phyloP scores from a whole-genome alignment of 2,113 vertebrate species.

The Phalacrocorax brasilianus region DNA sequence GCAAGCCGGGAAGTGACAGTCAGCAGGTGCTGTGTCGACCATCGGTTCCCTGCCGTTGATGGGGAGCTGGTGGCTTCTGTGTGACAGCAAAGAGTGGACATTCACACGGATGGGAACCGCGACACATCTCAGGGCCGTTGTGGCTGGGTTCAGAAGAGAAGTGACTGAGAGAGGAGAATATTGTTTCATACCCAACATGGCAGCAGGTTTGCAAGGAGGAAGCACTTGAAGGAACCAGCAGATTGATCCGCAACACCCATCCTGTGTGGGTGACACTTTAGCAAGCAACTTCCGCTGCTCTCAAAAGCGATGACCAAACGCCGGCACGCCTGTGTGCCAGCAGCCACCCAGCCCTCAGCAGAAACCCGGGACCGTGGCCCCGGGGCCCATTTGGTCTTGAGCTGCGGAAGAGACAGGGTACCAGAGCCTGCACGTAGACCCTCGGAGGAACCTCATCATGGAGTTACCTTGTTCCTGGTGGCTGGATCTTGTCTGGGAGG shows the following conservation, averaged over 20 bases:
- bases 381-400: not conserved
- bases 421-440: fast-evolving
- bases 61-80: not conserved
- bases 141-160: not conserved
- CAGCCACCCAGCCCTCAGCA: not conserved
- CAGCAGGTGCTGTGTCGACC: fast-evolving
- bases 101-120: fast-evolving
- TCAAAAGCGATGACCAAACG: not conserved
- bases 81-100: not conserved
- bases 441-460: not conserved
- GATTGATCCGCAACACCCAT: fast-evolving
- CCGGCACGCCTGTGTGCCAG: fast-evolving
- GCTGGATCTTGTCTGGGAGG: not conserved
- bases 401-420: not conserved
- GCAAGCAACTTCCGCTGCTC: not conserved
- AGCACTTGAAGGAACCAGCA: not conserved
- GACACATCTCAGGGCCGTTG: not conserved
- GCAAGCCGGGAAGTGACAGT: not conserved
- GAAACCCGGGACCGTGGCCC: not conserved
- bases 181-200: fast-evolving
- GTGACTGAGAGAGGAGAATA: fast-evolving
- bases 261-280: not conserved
- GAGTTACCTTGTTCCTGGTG: not conserved
- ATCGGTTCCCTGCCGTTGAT: fast-evolving
- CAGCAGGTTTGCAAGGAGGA: not conserved